Base-by-base conservation (phyloP, 92 coral and sea anemone species). In the Phenganax marumi region DNA sequence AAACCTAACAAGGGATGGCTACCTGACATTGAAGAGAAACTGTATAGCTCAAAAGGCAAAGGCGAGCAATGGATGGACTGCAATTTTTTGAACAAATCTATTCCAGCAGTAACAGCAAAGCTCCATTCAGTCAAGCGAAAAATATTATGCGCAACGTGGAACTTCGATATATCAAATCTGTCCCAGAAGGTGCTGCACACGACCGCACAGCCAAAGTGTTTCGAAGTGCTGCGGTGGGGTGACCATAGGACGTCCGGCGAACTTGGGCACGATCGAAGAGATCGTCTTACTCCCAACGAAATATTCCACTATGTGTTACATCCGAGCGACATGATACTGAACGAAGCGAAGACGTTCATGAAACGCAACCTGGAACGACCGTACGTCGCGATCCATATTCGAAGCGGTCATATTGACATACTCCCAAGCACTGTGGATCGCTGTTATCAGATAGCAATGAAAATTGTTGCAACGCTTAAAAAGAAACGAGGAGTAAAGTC, bases 261-360 rank as follows among this genome's bases (percentile, higher is more conserved):
- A 60, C n/a, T n/a, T n/a, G 24, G 25, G 23, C 16, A n/a, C n/a
- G n/a, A n/a, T n/a, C 9, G 66, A 3, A 23, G 24, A n/a, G 26
- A 21, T 60, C 22, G 24, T 60, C 22, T 60, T 6, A 60, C 24
- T 60, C 66, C 66, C 22, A 33, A 60, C 26, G 66, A 60, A 60
- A 60, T 60, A 60, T 60, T 60, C 22, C 5, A 60, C 66, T 60
- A 60, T 60, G 66, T 21, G 3, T 33, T 60, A 7, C n/a, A 60
- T 10, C 66, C 66, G n/a, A 60, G 66, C 22, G 66, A 60, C 66
- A 60, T 60, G 66, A 10, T 60, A 60, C 24, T 60, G 16, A 21
- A 60, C 66, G 66, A 60, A n/a, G 66, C 24, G 26, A 60, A 60
- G 7, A n/a, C 5, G 66, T 60, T 60, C 22, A 60, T n/a, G 24